Evolutionary conservation across 2,797 vertebrate species (phyloP).

Genomic region (Thaleichthys pacificus): DNA sequence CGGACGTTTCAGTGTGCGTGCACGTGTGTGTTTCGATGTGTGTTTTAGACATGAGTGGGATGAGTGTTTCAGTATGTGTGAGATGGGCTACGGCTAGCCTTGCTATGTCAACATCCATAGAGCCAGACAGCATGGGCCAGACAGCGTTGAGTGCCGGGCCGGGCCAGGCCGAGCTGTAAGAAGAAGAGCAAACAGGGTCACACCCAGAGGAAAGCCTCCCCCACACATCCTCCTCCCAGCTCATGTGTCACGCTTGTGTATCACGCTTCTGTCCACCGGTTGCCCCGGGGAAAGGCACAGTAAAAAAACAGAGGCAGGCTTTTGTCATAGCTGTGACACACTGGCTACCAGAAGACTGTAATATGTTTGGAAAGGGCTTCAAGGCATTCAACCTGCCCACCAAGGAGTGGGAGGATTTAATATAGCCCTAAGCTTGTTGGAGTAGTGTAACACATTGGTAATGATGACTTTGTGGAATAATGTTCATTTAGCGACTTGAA

Average conservation of each 20-base stretch:
- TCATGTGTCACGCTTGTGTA: not conserved
- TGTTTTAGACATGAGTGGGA: not conserved
- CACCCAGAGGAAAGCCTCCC: constrained; percentile 7
- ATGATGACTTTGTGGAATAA: not conserved
- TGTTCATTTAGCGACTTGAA: not conserved
- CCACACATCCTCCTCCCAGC: constrained; percentile 17
- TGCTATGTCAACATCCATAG: constrained; percentile 15
- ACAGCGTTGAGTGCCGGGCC: constrained; percentile 11
- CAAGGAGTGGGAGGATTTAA: not conserved
- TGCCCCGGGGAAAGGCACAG: not conserved
- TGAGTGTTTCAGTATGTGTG: not conserved
- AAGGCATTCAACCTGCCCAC: not conserved
- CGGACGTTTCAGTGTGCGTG: not conserved
- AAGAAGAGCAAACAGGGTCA: constrained; percentile 3
- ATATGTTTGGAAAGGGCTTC: not conserved
- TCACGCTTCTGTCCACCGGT: not conserved
- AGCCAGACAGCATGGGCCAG: constrained; percentile 15
- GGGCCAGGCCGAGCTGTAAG: not conserved
- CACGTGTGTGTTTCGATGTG: not conserved
- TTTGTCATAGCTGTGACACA: not conserved
- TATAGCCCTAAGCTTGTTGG: not conserved
- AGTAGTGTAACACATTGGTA: not conserved
- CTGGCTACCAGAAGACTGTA: not conserved
- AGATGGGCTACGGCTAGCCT: not conserved
- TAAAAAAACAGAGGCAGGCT: not conserved